A percentile compares a stretch with the other conserved stretches of the same genome.
phyloP scores from a whole-genome alignment of 30 jellyfish, hydroid and myxozoan genomes.

The Hydractinia echinata region DNA sequence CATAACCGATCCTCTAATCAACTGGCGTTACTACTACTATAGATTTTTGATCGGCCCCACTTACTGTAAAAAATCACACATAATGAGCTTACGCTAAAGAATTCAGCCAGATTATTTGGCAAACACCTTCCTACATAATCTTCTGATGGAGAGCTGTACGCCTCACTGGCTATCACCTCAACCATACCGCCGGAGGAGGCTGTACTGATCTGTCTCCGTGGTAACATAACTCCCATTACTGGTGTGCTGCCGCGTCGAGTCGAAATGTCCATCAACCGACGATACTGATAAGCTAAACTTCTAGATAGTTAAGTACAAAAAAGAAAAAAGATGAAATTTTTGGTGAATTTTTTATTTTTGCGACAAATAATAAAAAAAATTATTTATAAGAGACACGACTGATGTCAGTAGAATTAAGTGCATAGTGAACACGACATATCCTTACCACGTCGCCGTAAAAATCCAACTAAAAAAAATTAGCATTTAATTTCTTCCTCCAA shows the following conservation, averaged over 20 bases:
- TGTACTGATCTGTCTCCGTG: conserved; percentile 60
- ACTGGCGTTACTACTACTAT: too few relatives aligned
- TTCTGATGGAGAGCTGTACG: neutral
- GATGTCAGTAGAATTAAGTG: too few relatives aligned
- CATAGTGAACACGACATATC: too few relatives aligned
- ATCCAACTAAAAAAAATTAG: too few relatives aligned
- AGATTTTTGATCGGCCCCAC: too few relatives aligned
- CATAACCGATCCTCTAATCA: too few relatives aligned
- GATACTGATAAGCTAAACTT: conserved; percentile 18
- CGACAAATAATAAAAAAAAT: too few relatives aligned
- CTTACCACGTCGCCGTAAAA: too few relatives aligned
- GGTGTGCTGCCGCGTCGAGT: conserved; percentile 8
- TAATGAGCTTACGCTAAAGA: conserved; percentile 55
- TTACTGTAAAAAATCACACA: neutral
- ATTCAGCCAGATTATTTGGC: conserved; percentile 70
- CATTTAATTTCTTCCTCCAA: too few relatives aligned
- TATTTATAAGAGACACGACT: too few relatives aligned
- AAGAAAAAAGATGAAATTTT: too few relatives aligned
- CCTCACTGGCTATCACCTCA: conserved; percentile 10
- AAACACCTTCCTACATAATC: conserved; percentile 85
- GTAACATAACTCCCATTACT: conserved; percentile 35
- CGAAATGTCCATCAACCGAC: conserved; percentile 9
- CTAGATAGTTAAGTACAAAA: neutral
- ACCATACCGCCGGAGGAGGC: conserved; percentile 58
- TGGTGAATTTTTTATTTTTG: too few relatives aligned